Evolutionary conservation across 2,888 invertebrate species (phyloP), one percentile per base, ranked within the genome.

Genomic region (Conomelus anceps): DNA sequence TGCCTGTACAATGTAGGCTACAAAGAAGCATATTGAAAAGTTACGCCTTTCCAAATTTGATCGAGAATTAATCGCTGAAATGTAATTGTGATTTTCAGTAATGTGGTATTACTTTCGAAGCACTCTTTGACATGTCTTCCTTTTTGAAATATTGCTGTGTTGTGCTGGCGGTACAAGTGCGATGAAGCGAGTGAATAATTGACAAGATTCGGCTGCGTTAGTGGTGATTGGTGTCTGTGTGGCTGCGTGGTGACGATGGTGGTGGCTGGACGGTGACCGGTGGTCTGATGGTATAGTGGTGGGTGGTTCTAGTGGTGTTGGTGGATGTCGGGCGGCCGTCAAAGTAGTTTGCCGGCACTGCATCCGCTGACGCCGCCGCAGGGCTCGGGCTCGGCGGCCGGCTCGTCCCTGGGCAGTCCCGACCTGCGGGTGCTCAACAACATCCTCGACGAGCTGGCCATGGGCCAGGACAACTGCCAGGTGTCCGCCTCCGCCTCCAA

Each of bases 401-500:
- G 26, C 86, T 86, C 26, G 20, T 87, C 87, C 23, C 89, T 90
- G 24, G 90, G 90, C 88, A 88, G 89, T 23, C 90, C 90, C 22
- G 90, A 90, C 26, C 89, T 90, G 63, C 41, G 90, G 85, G 90
- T 90, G 34, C 90, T 90, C 85, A 88, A 90, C 84, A 87, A 90
- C 22, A 26, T 90, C 85, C 89, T 90, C 17, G 90, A 90, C 88
- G 90, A 90, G 23, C 86, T 90, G 89, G 90, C 89, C 29, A 89
- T 90, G 90, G 91, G 90, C 89, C 89, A 89, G 88, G 91, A 90
- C 89, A 90, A 87, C 87, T 89, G 87, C 87, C 89, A 87, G 88
- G 89, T 20, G 22, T 88, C 29, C 88, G 34, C 90, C 41, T 23
- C n/a, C 89, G 85, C 86, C 22, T 89, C 89, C 22, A 22, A 20